phyloP scores from a whole-genome alignment of 2,797 vertebrate genomes.

The Darevskia mixta region DNA sequence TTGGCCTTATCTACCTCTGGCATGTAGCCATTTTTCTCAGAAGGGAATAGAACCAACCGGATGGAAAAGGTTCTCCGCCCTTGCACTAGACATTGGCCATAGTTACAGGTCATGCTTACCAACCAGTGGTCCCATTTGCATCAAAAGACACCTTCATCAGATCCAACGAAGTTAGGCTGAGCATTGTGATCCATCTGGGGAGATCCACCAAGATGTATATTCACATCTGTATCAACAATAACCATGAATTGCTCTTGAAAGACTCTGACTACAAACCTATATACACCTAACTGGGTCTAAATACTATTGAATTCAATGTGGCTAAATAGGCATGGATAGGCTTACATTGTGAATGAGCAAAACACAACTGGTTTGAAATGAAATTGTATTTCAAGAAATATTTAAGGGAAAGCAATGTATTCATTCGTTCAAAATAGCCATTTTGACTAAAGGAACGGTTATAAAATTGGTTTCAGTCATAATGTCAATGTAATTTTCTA shows the following conservation, averaged over 20 bases:
- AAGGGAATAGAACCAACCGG: too few relatives aligned
- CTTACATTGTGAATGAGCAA: neutral
- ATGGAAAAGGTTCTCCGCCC: too few relatives aligned
- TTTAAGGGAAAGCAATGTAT: neutral
- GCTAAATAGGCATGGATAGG: neutral
- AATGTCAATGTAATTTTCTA: neutral
- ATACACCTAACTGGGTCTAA: neutral
- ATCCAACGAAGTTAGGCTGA: too few relatives aligned
- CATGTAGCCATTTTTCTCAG: too few relatives aligned
- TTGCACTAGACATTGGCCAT: too few relatives aligned
- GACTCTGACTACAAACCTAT: neutral
- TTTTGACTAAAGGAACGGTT: neutral
- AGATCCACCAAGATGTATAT: neutral
- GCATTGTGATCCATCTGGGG: neutral
- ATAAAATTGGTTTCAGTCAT: neutral
- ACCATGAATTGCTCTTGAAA: neutral
- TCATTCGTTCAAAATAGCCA: neutral
- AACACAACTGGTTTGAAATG: neutral
- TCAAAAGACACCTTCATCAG: neutral
- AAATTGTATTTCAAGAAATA: neutral
- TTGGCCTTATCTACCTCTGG: too few relatives aligned
- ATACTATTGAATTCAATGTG: neutral
- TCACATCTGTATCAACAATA: neutral
- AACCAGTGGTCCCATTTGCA: neutral
- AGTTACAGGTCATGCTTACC: neutral